Evolutionary conservation across 2,797 vertebrate genomes (phyloP).

Genomic region (Erpetoichthys calabaricus): DNA sequence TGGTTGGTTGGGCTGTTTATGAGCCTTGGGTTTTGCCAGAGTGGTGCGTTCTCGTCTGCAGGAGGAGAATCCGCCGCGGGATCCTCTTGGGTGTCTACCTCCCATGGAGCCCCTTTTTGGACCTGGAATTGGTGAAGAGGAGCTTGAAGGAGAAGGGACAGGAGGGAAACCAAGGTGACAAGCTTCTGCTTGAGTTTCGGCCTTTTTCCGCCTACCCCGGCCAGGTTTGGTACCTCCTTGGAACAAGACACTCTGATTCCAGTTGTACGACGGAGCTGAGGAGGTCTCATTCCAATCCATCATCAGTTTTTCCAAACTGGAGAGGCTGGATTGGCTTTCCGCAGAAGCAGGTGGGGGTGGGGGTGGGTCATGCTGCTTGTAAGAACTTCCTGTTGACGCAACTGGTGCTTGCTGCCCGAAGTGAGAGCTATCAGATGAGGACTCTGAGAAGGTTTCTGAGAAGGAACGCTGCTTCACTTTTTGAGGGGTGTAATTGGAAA

Average conservation of each 20-base stretch:
- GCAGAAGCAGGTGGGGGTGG: conserved; percentile 44
- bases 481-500: conserved; percentile 96
- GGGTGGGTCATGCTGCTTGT: conserved; percentile 23
- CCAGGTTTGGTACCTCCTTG: conserved; percentile 84
- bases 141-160: conserved; percentile 61
- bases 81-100: conserved; percentile 68
- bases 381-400: conserved; percentile 25
- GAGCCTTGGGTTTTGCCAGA: conserved; percentile 59
- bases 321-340: conserved; percentile 84
- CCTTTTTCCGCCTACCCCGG: conserved; percentile 84
- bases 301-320: conserved; percentile 95
- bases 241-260: conserved; percentile 96
- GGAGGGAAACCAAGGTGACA: conserved; percentile 54
- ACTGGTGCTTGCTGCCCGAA: conserved; percentile 54
- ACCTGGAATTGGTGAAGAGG: conserved; percentile 58
- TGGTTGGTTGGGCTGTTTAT: conserved; percentile 59
- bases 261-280: conserved; percentile 85
- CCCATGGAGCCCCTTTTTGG: conserved; percentile 65
- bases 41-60: conserved; percentile 75
- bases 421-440: conserved; percentile 90
- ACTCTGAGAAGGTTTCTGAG: conserved; percentile 84
- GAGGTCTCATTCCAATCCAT: conserved; percentile 97
- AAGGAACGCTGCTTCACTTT: conserved; percentile 86
- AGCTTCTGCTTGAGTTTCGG: conserved; percentile 52
- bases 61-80: conserved; percentile 69